Percentiles rank a stretch among this genome's conserved stretches.
phyloP scores from a whole-genome alignment of 2,888 invertebrate genomes.

The Protophormia terraenovae region DNA sequence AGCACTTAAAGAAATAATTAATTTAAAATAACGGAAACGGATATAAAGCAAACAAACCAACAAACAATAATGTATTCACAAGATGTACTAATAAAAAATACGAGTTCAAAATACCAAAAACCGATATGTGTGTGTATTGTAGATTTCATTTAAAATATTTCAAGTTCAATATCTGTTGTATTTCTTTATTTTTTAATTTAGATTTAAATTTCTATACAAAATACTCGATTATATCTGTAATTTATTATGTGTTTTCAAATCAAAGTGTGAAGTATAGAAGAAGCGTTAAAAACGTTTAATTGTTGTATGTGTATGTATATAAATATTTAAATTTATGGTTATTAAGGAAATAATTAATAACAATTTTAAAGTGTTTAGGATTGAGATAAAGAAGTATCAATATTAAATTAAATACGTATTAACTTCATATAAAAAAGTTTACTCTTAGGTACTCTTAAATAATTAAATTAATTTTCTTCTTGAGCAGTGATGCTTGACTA shows the following conservation, averaged over 20 bases:
- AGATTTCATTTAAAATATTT: conserved; percentile 53
- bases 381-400: not conserved
- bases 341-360: conserved; percentile 28
- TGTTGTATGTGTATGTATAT: not conserved
- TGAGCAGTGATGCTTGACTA: not conserved
- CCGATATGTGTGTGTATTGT: not conserved
- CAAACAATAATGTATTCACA: not conserved
- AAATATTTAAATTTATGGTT: conserved; percentile 5
- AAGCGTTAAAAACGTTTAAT: not conserved
- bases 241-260: conserved; percentile 20
- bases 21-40: conserved; percentile 21
- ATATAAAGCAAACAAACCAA: not conserved
- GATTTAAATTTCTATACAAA: not conserved
- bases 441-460: not conserved
- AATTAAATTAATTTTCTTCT: not conserved
- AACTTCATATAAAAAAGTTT: not conserved
- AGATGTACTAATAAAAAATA: not conserved
- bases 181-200: not conserved
- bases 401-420: not conserved
- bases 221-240: not conserved
- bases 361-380: conserved; percentile 3
- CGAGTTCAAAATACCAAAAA: conserved; percentile 1
- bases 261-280: not conserved
- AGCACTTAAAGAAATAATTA: not conserved
- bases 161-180: conserved; percentile 52